Evolutionary conservation across 1,140 invertebrate species (phyloP).

Genomic region (Microplitis mediator): DNA sequence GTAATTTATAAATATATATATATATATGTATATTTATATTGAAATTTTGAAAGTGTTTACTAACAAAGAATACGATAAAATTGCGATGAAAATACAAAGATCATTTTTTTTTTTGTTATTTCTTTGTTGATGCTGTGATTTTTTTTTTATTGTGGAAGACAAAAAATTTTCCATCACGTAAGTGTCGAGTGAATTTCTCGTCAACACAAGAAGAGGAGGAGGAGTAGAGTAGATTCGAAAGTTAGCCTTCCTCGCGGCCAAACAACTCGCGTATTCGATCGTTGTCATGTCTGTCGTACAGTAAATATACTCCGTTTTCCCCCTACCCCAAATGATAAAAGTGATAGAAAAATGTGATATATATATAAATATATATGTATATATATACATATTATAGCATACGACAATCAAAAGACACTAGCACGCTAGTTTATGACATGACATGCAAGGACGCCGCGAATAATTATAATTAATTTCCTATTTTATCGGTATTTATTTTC

Average conservation of each 20-base stretch:
- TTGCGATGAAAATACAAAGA: no score
- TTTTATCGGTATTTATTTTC: conserved; percentile 12
- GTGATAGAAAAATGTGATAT: conserved; percentile 24
- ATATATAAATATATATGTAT: no score
- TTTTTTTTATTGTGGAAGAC: conserved; percentile 29
- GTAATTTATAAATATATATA: no score
- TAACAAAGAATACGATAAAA: no score
- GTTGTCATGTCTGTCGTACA: conserved; percentile 33
- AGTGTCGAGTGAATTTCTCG: conserved; percentile 50
- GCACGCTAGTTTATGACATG: background rate
- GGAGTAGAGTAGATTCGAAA: conserved; percentile 52
- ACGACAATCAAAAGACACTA: background rate
- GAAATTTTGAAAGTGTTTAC: no score
- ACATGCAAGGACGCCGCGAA: conserved; percentile 4
- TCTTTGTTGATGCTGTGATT: background rate
- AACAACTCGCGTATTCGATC: conserved; percentile 35
- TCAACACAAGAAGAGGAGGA: conserved; percentile 21
- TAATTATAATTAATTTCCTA: conserved; percentile 4
- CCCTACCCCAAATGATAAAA: conserved; percentile 30
- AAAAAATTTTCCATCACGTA: conserved; percentile 47
- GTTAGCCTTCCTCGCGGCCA: conserved; percentile 45
- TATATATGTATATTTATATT: no score
- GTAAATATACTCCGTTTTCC: no score
- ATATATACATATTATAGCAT: background rate
- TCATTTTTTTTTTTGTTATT: background rate